Conservation (phyloP, 2,888 invertebrate species). For the Rhamnusium bicolor region DNA sequence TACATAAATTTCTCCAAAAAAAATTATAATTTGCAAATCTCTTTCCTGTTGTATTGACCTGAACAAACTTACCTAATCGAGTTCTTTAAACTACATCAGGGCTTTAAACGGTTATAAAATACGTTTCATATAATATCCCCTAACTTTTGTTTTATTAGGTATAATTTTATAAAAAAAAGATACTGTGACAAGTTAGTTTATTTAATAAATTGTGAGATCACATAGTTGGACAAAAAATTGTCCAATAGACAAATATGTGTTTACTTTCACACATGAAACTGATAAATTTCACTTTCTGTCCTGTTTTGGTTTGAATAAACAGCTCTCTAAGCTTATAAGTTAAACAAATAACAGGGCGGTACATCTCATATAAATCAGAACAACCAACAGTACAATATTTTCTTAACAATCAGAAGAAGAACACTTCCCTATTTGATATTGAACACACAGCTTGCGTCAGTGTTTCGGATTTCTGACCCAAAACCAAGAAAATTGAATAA, state of each 20-base stretch:
- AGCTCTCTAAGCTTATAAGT: background rate
- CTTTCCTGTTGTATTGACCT: no score
- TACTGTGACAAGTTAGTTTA: no score
- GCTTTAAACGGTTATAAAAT: no score
- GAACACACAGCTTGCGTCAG: constrained; percentile 33
- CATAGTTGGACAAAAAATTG: no score
- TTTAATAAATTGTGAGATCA: no score
- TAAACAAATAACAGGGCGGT: constrained; percentile 28
- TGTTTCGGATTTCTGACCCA: constrained; percentile 22
- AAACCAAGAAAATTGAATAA: constrained; percentile 17
- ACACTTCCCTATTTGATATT: constrained; percentile 25
- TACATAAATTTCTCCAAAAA: no score
- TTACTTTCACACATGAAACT: background rate
- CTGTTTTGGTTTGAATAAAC: background rate
- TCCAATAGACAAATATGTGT: background rate
- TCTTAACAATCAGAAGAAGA: constrained; percentile 37
- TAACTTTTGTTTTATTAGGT: no score
- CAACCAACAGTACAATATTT: constrained; percentile 29
- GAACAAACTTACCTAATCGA: no score
- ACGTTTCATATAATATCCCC: no score
- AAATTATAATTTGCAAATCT: no score
- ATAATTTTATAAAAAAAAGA: no score
- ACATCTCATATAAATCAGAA: constrained; percentile 41
- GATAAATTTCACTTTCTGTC: background rate
- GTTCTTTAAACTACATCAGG: no score